Conservation (phyloP, 2,113 vertebrate genomes). For the Xiphorhynchus elegans region DNA sequence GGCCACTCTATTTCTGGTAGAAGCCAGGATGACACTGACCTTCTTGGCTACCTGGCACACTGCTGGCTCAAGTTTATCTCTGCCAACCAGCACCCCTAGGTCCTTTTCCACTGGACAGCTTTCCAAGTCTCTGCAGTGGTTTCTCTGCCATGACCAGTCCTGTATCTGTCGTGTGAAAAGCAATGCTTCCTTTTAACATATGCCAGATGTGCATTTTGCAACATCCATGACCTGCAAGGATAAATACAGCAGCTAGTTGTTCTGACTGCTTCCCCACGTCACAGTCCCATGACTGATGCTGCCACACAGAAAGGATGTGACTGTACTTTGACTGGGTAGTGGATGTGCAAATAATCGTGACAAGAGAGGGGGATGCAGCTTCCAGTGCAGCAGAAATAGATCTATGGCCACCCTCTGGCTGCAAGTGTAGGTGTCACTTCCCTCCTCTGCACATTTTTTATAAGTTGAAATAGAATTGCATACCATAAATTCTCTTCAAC, state of each 20-base stretch:
- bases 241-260: neutral
- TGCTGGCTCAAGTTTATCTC: neutral
- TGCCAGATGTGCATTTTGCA: neutral
- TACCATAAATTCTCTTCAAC: slow-evolving; percentile 34
- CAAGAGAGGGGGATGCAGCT: slow-evolving; percentile 44
- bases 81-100: neutral
- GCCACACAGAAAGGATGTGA: neutral
- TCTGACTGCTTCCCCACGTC: neutral
- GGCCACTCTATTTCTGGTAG: neutral
- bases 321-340: slow-evolving; percentile 33
- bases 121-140: neutral
- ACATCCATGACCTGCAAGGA: neutral
- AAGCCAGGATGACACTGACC: neutral
- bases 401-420: slow-evolving; percentile 53
- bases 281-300: slow-evolving; percentile 12
- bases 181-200: neutral
- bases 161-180: fast-evolving
- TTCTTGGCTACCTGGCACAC: neutral
- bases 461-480: slow-evolving; percentile 27
- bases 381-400: slow-evolving; percentile 57
- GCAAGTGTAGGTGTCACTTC: slow-evolving; percentile 44
- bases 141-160: neutral
- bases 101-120: neutral
- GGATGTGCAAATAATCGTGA: slow-evolving; percentile 47
- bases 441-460: slow-evolving; percentile 51